These are phyloP conservation scores for Drosophila bocqueti DNA, from an alignment of 1,140 invertebrate genomes.

Conservation along the genomic window DNA sequence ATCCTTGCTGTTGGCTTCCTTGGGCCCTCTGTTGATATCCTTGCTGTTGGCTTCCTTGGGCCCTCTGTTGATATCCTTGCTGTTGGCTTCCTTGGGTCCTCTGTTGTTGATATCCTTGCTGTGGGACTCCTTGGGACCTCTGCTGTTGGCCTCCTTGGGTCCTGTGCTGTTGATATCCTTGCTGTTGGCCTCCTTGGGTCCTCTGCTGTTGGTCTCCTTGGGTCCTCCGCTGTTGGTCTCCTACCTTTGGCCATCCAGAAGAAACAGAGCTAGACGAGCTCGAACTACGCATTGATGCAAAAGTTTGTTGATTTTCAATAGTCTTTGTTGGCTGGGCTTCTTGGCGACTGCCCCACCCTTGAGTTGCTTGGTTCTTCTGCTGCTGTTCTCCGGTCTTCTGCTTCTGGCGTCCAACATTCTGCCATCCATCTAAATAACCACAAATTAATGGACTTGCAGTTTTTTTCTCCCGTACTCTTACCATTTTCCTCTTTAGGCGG, in stretches of 20 bases:
- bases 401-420: not conserved
- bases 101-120: too few species aligned
- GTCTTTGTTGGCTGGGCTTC: not conserved
- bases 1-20: too few species aligned
- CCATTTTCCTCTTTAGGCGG: not conserved
- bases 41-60: not conserved
- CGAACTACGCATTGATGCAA: not conserved
- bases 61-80: too few species aligned
- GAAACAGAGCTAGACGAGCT: not conserved
- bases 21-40: too few species aligned
- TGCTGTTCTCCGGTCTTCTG: not conserved
- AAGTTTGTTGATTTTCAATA: not conserved
- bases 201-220: too few species aligned
- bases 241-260: not conserved
- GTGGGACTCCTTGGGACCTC: too few species aligned
- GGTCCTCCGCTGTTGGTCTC: not conserved
- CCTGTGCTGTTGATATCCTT: too few species aligned
- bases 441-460: too few species aligned
- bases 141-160: too few species aligned
- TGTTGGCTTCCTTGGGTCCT: too few species aligned
- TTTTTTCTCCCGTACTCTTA: not conserved
- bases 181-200: too few species aligned
- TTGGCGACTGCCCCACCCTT: not conserved
- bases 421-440: not conserved
- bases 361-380: not conserved